Base-by-base conservation (phyloP, 1,140 invertebrate genomes). In the Sinonovacula constricta region DNA sequence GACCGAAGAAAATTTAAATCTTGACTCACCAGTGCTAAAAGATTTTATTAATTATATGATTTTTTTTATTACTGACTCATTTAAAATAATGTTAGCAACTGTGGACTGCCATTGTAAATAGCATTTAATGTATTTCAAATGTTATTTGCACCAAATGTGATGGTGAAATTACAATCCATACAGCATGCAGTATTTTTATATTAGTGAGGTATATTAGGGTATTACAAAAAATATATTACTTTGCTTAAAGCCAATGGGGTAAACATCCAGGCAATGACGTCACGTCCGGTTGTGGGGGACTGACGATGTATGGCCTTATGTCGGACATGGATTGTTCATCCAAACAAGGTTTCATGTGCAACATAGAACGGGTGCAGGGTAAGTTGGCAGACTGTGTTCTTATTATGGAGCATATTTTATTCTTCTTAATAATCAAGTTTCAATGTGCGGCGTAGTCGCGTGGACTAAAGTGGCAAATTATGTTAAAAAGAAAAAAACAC, bases 271-370 rank as follows among this genome's bases (percentile, higher is more conserved):
- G 34, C 0, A 66, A 66, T 24, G 71, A 75, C 34, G 62, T 28
- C 2, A 4, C 26, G 26, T 45, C 34, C 24, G 56, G 53, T 36
- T 75, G 71, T 51, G 71, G 60, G 26, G 71, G 36, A 51, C 31
- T 75, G 10, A 75, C 60, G n/a, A 51, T 51, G 4, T 5, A 15
- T 15, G 60, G 57, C 7, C 53, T 31, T 0, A 66, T 75, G 62
- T 45, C 39, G 39, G 71, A 75, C 33, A 51, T 56, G 10, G 51
- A 59, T 49, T 75, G 71, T 65, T 54, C 24, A 7, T 75, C 71
- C 4, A 75, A 31, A 36, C 71, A 75, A 39, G 62, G 60, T 24
- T 75, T 49, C 49, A 54, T 75, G 10, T 75, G 71, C 33, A 66
- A 75, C 36, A 57, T 62, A 2, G 69, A 71, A 62, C 39, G 39